Evolutionary conservation across 2,797 vertebrate species (phyloP), one percentile per base, ranked within the genome.

Genomic region (Otolemur crassicaudatus): DNA sequence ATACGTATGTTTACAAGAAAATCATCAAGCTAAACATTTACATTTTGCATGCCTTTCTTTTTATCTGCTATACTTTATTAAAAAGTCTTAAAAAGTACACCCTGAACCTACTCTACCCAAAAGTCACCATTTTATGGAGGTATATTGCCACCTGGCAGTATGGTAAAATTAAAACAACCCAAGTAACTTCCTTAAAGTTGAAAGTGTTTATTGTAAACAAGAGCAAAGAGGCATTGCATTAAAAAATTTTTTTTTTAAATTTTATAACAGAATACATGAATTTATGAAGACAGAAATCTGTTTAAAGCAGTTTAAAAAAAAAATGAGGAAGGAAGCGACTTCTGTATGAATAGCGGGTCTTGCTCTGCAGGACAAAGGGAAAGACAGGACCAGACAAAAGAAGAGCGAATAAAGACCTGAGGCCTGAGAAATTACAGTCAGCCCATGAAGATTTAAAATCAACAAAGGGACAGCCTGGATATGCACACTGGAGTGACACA

Each of bases 381-480:
- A 84, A 76, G 90, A 31, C 85, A 67, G 91, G 61, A 11, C 56
- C 93, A 90, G 95, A 97, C 96, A 97, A 97, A 95, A 91, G 97
- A 80, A 56, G 63, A 65, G 56, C 46, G 96, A 91, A 96, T 81
- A 95, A 96, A 97, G 95, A 70, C 72, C 49, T 63, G 2, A 40
- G 91, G 79, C 95, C 85, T 96, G 89, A 91, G 96, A 95, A 95
- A 87, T n/a, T 12, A 31, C 70, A 90, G 76, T 0, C 25, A 82
- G 83, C 43, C 90, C 34, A 37, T 1, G 75, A 1, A 0, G 92
- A 79, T 72, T 31, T 58, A 79, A 89, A 89, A 69, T 76, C 61
- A 94, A 97, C 97, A 97, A 96, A 97, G 93, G 67, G 46, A 7
- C 69, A 46, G 89, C 70, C 90, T 76, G 77, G 82, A 92, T 79